Evolutionary conservation across 2,888 invertebrate species (phyloP), one percentile per base, ranked within the genome.

Genomic region (Metopia argyrocephala): DNA sequence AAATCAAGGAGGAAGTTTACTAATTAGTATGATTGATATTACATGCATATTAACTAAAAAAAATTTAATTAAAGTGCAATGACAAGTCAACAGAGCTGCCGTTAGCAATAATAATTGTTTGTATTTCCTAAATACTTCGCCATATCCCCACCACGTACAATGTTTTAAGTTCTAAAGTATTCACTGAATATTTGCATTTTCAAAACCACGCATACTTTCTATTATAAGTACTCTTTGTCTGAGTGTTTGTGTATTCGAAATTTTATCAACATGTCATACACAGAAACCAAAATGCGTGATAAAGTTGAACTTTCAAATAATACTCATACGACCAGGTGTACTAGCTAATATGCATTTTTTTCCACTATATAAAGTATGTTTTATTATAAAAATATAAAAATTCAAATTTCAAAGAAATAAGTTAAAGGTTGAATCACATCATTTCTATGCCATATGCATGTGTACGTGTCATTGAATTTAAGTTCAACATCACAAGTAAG

Each of bases 341-440:
- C 18, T 48, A 48, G 15, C 20, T 21, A 12, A 1, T 23, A 3
- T 46, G 2, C 23, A 52, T 52, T 1, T n/a, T 52, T 52, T 2
- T 21, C 21, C n/a, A n/a, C n/a, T n/a, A n/a, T n/a, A n/a, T n/a
- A n/a, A n/a, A n/a, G n/a, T n/a, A n/a, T n/a, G n/a, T n/a, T n/a
- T n/a, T n/a, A n/a, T n/a, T n/a, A n/a, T n/a, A n/a, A 9, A 38
- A 27, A 62, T 64, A 12, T 20, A 9, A 31, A 56, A 3, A 76
- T 56, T 20, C n/a, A 23, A 59, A 62, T 62, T 50, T 28, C 46
- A 69, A 48, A 64, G 31, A 15, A 48, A 48, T 69, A 69, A 69
- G 56, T 69, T 64, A 56, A 76, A 69, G 69, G 76, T 69, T 76
- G 56, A 56, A 46, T 21, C 5, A 25, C 18, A 18, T 46, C 27